A percentile compares a stretch with the other conserved stretches of the same genome.
These are phyloP conservation scores for Cyprinodon brontotheroides DNA, from an alignment of 2,113 vertebrate genomes.

Conservation along the genomic window DNA sequence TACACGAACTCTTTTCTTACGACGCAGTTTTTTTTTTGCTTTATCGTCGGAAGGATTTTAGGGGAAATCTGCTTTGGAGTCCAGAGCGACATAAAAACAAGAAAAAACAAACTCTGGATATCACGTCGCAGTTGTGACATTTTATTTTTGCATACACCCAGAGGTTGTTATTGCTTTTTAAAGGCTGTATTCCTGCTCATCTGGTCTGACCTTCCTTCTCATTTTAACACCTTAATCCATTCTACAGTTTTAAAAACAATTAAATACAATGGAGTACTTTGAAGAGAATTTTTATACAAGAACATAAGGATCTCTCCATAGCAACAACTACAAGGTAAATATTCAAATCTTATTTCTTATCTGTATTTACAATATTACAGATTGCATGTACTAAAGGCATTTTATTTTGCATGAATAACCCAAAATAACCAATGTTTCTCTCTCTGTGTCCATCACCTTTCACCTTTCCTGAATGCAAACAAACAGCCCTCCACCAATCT, in stretches of 20 bases:
- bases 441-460: constrained; percentile 1
- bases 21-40: constrained; percentile 37
- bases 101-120: constrained; percentile 13
- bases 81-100: neutral
- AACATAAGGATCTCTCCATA: constrained; percentile 42
- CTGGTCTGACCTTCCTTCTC: constrained; percentile 52
- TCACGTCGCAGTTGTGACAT: constrained; percentile 34
- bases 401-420: constrained; percentile 43
- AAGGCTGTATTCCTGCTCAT: constrained; percentile 51
- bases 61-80: neutral
- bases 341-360: neutral
- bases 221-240: constrained; percentile 28
- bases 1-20: constrained; percentile 1
- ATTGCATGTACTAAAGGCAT: constrained; percentile 3
- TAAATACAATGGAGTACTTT: constrained; percentile 66
- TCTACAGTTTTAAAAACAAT: constrained; percentile 20
- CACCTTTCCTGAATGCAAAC: constrained; percentile 28
- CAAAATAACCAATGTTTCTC: constrained; percentile 41
- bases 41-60: constrained; percentile 18
- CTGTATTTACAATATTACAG: neutral
- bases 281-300: constrained; percentile 50
- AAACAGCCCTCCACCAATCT: constrained; percentile 50
- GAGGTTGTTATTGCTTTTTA: constrained; percentile 20
- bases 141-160: constrained; percentile 10
- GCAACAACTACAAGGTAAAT: constrained; percentile 57